Evolutionary conservation across 2,113 vertebrate genomes (phyloP), one percentile per base, ranked within the genome.

Genomic region (Tamias sibiricus): DNA sequence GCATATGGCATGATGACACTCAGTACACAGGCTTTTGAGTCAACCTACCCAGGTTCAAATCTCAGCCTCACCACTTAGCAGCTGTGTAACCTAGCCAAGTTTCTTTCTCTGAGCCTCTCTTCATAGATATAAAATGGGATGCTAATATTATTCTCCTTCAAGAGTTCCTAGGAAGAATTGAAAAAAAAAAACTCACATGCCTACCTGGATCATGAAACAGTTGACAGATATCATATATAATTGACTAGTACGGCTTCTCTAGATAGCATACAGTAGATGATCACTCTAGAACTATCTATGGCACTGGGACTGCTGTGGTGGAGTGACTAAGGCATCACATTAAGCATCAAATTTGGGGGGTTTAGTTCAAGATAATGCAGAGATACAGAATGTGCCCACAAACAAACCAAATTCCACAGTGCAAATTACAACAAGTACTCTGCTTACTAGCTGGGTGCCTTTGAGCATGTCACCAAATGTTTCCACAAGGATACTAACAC

Each of bases 311-410:
- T 17, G 44, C 35, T 37, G 4, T 40, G 47, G 37, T 59, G 54
- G n/a, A 74, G 59, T 24, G 49, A 75, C 49, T 12, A 30, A 49
- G 47, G 52, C 64, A 40, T 44, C 77, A 32, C 20, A 24, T 3
- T 40, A 80, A 62, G 57, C 84, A 75, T 57, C 77, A n/a, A 62
- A 76, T 68, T 68, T 59, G 40, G 49, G 49, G 19, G 64, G n/a
- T 57, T 95, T 87, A 42, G 32, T 66, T 94, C 71, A 66, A 75
- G 71, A 87, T 85, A 92, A 93, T 26, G 42, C 14, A 69, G 54
- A 87, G 35, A 22, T n/a, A 69, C 42, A 84, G 82, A 54, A 37
- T 47, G 68, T 74, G 32, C 9, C 37, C n/a, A 11, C 71, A 49
- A 35, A 66, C 24, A 80, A 54, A 76, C 28, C 72, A 71, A 68